A percentile compares a stretch with the other conserved stretches of the same genome.
phyloP scores from a whole-genome alignment of 2,797 vertebrate genomes.

The Alexandromys oeconomus region DNA sequence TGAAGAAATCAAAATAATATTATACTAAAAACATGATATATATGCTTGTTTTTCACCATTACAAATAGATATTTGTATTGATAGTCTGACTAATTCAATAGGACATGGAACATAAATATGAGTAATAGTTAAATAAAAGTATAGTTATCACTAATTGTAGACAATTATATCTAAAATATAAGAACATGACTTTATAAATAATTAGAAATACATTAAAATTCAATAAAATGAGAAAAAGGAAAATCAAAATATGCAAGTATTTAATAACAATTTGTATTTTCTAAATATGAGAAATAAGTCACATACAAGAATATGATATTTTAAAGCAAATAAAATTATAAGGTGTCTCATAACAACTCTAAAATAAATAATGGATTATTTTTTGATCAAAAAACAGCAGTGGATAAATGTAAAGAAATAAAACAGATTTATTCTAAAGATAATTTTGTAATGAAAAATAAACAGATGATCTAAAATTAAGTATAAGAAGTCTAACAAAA shows the following conservation, averaged over 20 bases:
- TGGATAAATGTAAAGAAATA: neutral
- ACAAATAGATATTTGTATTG: constrained; percentile 15
- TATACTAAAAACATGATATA: constrained; percentile 2
- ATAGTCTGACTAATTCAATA: constrained; percentile 21
- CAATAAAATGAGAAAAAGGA: neutral
- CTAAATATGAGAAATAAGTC: constrained; percentile 14
- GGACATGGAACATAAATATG: constrained; percentile 13
- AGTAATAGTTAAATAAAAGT: neutral
- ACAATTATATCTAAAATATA: neutral
- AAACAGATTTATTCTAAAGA: neutral
- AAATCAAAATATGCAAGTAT: neutral
- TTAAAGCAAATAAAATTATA: neutral
- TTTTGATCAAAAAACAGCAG: neutral
- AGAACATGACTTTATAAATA: neutral
- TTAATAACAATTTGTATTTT: neutral
- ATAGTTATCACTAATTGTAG: neutral
- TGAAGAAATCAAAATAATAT: neutral
- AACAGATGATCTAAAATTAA: neutral
- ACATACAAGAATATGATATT: neutral
- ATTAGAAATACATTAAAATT: neutral
- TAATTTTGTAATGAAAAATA: neutral
- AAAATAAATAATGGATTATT: neutral
- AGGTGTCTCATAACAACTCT: neutral
- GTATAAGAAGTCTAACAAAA: neutral
- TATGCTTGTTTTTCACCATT: neutral